Evolutionary conservation across 2,888 invertebrate species (phyloP), one percentile per base, ranked within the genome.

Genomic region (Horisme vitalbata): DNA sequence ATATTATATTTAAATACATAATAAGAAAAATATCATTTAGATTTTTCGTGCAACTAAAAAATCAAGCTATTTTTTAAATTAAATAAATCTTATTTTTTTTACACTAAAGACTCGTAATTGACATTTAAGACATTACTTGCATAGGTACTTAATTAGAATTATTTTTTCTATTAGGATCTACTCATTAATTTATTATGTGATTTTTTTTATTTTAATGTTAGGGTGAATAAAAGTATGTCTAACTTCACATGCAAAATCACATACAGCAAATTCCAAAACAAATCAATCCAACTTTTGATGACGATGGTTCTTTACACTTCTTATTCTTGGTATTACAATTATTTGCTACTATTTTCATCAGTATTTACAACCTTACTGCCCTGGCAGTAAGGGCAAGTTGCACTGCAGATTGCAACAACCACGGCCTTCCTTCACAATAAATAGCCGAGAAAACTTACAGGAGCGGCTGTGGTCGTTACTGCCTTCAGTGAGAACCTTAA

Each of bases 61-160:
- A 26, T n/a, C n/a, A n/a, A n/a, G n/a, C n/a, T n/a, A n/a, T n/a
- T n/a, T n/a, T n/a, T n/a, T n/a, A n/a, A n/a, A n/a, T n/a, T n/a
- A n/a, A n/a, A n/a, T n/a, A n/a, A 8, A n/a, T 8, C n/a, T n/a
- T 44, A 28, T 32, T 41, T 13, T 45, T 38, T 48, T 49, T 32
- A 44, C 38, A 43, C 45, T 46, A 47, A 49, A 30, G 46, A 43
- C 34, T 52, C 44, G 41, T 59, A 59, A 59, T 59, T 59, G 59
- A 59, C 58, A 51, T 15, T 52, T 51, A 50, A 36, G 47, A 41
- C 46, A 23, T 30, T 43, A 46, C 35, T 43, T 39, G 23, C 38
- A 41, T n/a, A n/a, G n/a, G n/a, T n/a, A n/a, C n/a, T n/a, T n/a
- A 38, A 39, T 37, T 30, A 36, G 20, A 7, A 18, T 30, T 34